Conservation (phyloP, 23 tunicate genomes). For the Halocynthia aurantium region DNA sequence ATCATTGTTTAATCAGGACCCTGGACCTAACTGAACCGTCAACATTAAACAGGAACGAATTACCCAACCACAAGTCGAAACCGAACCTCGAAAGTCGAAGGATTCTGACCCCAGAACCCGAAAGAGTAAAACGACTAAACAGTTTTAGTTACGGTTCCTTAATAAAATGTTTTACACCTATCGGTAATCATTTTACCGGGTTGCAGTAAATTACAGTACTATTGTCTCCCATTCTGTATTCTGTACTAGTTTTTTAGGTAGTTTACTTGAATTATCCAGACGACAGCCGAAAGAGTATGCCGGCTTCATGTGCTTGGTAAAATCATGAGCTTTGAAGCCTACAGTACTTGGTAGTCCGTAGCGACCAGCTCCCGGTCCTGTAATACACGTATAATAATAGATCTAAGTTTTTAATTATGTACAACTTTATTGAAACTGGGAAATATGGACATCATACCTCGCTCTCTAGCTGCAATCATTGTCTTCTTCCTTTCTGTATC, state of each 20-base stretch:
- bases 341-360: conserved; percentile 75
- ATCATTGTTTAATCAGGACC: too few relatives aligned
- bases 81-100: neutral
- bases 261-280: conserved; percentile 84
- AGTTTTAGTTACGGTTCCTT: too few relatives aligned
- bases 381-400: too few relatives aligned
- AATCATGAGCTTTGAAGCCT: conserved; percentile 76
- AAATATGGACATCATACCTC: conserved; percentile 48
- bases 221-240: neutral
- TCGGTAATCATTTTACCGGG: too few relatives aligned
- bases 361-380: conserved; percentile 92
- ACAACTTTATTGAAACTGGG: neutral
- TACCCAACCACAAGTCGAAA: too few relatives aligned
- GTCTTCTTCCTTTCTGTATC: conserved; percentile 54
- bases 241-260: neutral
- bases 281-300: conserved; percentile 73
- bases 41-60: too few relatives aligned
- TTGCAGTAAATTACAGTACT: too few relatives aligned
- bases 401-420: neutral
- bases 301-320: conserved; percentile 84
- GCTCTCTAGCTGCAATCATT: conserved; percentile 89
- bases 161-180: too few relatives aligned
- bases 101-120: neutral
- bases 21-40: too few relatives aligned
- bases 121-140: too few relatives aligned